phyloP scores from a whole-genome alignment of 1,140 invertebrate species.

The Adelges cooleyi region DNA sequence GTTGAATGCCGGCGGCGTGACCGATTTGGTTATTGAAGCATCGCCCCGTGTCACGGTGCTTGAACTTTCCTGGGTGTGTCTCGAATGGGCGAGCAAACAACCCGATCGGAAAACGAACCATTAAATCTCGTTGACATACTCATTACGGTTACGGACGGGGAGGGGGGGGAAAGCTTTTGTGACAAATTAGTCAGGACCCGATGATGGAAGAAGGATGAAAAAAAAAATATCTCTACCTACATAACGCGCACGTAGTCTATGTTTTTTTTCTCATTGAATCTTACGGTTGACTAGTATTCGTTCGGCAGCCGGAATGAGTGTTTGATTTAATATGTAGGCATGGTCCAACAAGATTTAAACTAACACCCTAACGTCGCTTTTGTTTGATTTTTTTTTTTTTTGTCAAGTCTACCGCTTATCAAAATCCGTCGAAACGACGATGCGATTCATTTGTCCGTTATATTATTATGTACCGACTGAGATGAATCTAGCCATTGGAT shows the following conservation, averaged over 20 bases:
- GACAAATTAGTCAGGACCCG: neutral
- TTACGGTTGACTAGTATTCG: conserved; percentile 2
- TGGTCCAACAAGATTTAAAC: too few species aligned
- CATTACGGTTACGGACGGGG: neutral
- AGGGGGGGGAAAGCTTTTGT: neutral
- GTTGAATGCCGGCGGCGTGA: neutral
- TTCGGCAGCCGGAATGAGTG: too few species aligned
- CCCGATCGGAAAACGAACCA: conserved; percentile 27
- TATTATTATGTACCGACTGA: too few species aligned
- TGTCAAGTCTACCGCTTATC: too few species aligned
- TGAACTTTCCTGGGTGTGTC: conserved; percentile 22
- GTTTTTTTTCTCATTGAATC: neutral
- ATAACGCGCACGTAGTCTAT: neutral
- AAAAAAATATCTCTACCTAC: neutral
- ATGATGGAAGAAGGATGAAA: neutral
- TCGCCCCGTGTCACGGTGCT: conserved; percentile 10
- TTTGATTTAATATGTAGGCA: too few species aligned
- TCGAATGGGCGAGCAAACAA: conserved; percentile 24
- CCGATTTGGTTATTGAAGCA: conserved; percentile 25
- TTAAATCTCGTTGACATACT: conserved; percentile 25
- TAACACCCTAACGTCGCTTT: too few species aligned
- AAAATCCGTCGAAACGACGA: too few species aligned
- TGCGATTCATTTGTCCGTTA: too few species aligned
- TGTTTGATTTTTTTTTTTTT: too few species aligned
- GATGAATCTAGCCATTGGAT: too few species aligned